Base-by-base conservation (phyloP, 2,113 vertebrate species). In the Suncus etruscus region DNA sequence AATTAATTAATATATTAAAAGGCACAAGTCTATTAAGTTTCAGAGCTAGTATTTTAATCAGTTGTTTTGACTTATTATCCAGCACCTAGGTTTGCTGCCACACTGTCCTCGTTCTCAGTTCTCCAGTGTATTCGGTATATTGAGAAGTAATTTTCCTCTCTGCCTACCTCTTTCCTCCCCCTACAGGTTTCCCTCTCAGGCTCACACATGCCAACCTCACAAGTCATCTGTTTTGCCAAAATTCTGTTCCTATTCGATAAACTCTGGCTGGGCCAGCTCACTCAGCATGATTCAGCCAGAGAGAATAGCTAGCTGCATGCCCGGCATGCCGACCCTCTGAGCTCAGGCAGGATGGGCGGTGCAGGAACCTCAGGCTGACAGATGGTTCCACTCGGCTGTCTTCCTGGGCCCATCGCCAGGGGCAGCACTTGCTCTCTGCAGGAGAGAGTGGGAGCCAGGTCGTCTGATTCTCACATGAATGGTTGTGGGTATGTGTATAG, bases 211-310 rank as follows among this genome's bases (percentile, higher is more conserved):
- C 95, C 95, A 95, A 93, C 50, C 93, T 91, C 91, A 86, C 91
- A 86, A 94, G 93, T 95, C 96, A 95, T 95, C 90, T 96, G 95
- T 95, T 96, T 95, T 92, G 96, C 90, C 95, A 95, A 95, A 97
- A 97, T 97, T 94, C 95, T 95, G 95, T 95, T 97, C 92, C 7
- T 76, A 95, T 95, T 95, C 83, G 95, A 96, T 96, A 94, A 96
- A 96, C 93, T 76, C 79, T 90, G 73, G 83, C 68, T 12, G 18
- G 80, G 93, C 96, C 88, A 92, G 95, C 94, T 95, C 95, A 87
- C 92, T 94, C 95, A 94, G 95, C 95, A 90, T 95, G 95, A 95
- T 94, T 96, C 95, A 96, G 95, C 91, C 68, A 1, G 93, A 86
- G 92, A 91, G 95, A 94, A 90, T 58, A 91, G 95, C 12, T 14